Evolutionary conservation across 2,113 vertebrate genomes (phyloP).

Genomic region (Nycticorax nycticorax): DNA sequence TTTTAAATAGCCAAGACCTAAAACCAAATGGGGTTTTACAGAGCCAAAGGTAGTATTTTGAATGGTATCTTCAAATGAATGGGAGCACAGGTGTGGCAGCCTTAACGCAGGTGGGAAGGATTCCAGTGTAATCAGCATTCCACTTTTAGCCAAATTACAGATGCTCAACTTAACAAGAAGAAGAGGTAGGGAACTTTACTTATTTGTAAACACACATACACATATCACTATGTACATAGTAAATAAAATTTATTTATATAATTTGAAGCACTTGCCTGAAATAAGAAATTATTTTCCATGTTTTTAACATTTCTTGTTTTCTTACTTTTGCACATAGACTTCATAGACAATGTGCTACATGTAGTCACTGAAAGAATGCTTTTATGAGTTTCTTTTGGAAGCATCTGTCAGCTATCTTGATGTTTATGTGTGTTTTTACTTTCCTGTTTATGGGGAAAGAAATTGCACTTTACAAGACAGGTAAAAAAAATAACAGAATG

Average conservation of each 20-base stretch:
- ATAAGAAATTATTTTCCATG: neutral
- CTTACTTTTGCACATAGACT: neutral
- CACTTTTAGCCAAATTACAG: neutral
- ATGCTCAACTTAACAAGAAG: neutral
- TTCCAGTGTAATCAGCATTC: neutral
- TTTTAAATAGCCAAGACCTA: neutral
- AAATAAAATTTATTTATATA: neutral
- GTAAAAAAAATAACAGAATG: neutral
- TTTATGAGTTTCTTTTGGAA: neutral
- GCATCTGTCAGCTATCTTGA: neutral
- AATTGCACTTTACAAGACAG: neutral
- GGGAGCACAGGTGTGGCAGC: neutral
- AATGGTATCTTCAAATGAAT: neutral
- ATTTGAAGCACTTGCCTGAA: neutral
- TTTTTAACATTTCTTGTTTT: neutral
- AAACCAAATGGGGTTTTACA: neutral
- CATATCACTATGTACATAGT: neutral
- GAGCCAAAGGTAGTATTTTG: neutral
- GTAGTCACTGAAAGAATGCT: neutral
- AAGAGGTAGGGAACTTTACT: neutral
- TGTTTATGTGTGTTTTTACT: neutral
- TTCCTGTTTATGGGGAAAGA: neutral
- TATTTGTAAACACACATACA: neutral
- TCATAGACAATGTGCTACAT: neutral
- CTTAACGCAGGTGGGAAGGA: neutral